Evolutionary conservation across 2,797 vertebrate species (phyloP), one percentile per base, ranked within the genome.

Genomic region (Myotis myotis): DNA sequence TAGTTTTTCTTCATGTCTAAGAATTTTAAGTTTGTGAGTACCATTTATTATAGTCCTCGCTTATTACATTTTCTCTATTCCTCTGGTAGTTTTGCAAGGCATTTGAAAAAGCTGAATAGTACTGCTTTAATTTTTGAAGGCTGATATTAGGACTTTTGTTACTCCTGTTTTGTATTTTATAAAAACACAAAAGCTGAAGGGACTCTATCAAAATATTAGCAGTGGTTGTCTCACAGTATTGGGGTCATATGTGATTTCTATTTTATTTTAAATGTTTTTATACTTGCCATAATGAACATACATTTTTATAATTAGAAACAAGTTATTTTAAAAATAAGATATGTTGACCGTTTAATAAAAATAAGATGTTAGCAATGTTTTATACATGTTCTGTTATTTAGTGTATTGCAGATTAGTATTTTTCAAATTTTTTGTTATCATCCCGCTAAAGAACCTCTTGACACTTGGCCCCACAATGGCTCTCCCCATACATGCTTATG

Each of bases 251-350:
- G 19, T 53, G 12, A 17, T 70, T 95, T 94, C 70, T 53, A 36
- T 88, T 79, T 87, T 92, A 53, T 74, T 95, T 10, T 92, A 53
- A 28, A 12, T 62, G 4, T 95, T 94, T 90, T 80, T 95, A 28
- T 87, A 20, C 92, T 90, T 87, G 51, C 41, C 79, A 2, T 68
- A 89, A 30, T 86, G 79, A 88, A 88, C n/a, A 47, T 9, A 64
- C 33, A 82, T 12, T 72, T 92, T 78, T 53, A 25, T 82, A 88
- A 53, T 80, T 57, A 41, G n/a, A 57, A 76, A 87, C 49, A 83
- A 44, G 28, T 66, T 94, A 44, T 33, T 91, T 94, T 23, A 60
- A 78, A 82, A 93, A 62, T 17, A 51, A 83, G 66, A 80, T 74
- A 75, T 47, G 15, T 75, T 44, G 41, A 41, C 19, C 93, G 0